Evolutionary conservation across 1,140 invertebrate genomes (phyloP), one percentile per base, ranked within the genome.

Genomic region (Drosophila serrata): DNA sequence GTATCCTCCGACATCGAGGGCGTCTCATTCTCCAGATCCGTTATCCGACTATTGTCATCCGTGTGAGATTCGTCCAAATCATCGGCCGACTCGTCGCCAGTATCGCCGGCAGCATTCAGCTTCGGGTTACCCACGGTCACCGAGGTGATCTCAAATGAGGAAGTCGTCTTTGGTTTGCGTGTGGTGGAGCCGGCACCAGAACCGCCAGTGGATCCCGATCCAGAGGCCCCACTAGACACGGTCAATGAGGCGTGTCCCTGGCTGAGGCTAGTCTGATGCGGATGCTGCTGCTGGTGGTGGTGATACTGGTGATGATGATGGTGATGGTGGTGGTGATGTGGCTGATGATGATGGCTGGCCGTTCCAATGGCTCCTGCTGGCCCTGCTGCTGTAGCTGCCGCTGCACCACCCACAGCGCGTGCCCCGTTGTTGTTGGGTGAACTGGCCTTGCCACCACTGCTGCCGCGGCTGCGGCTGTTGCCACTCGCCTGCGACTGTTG

Each of bases 11-110:
- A 97, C 93, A 96, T 96, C 84, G 96, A 97, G 17, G 97, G 96
- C 29, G 96, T 97, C 93, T 97, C 96, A 93, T 96, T 96, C 93
- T 96, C 95, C 81, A 96, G 93, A 90, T 97, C 96, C n/a, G 96
- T 97, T 63, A 97, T 94, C 80, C 96, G 94, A 77, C 96, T 97
- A 82, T 95, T 96, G 91, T 97, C 96, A 93, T 98, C 97, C 67
- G 97, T 97, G 93, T 98, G 97, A 93, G 97, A 97, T 94, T 98
- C 97, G 93, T 98, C 97, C 92, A 98, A 94, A 94, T 98, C 97
- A 93, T 98, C 97, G 75, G 97, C 97, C 49, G 97, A 98, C 93
- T 98, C 98, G 68, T 97, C 97, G 85, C 97, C 98, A 68, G 96
- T 96, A 93, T 98, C 97, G 91, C 95, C 96, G 91, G 95, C 94